phyloP scores from a whole-genome alignment of 1,140 invertebrate species.

The Bacillus rossius region DNA sequence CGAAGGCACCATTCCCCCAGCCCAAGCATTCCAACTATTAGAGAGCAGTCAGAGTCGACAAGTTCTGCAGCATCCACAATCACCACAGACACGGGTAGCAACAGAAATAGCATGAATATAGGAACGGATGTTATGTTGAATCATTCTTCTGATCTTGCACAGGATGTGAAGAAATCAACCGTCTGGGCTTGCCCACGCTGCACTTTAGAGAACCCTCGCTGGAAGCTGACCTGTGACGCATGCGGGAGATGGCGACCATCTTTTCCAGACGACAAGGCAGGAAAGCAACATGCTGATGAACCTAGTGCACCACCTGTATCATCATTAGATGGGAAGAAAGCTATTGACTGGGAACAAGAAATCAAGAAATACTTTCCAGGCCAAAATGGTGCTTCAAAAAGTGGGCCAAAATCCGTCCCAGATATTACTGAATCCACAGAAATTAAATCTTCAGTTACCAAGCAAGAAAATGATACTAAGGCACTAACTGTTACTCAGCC shows the following conservation, averaged over 20 bases:
- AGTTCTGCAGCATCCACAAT: conserved; percentile 26
- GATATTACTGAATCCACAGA: background rate
- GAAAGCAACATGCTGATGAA: conserved; percentile 10
- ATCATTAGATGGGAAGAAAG: background rate
- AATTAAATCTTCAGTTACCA: background rate
- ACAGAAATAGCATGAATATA: background rate
- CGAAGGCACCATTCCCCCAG: conserved; percentile 28
- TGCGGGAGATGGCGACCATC: conserved; percentile 40
- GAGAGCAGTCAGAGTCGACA: conserved; percentile 33
- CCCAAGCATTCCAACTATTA: conserved; percentile 35
- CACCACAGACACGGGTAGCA: background rate
- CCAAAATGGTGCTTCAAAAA: background rate
- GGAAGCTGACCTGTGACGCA: conserved; percentile 50
- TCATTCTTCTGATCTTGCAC: background rate
- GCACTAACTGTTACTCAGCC: background rate
- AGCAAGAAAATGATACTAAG: conserved; percentile 1
- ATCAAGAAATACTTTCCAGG: conserved; percentile 17
- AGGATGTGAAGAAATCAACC: conserved; percentile 10
- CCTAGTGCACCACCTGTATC: background rate
- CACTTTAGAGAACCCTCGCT: conserved; percentile 48
- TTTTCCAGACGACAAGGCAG: background rate
- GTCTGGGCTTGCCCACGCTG: conserved; percentile 49
- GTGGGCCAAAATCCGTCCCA: background rate
- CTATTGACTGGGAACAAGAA: conserved; percentile 10
- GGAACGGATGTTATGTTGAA: background rate